Evolutionary conservation across 2,888 invertebrate genomes (phyloP), one percentile per base, ranked within the genome.

Genomic region (Microctonus brassicae): DNA sequence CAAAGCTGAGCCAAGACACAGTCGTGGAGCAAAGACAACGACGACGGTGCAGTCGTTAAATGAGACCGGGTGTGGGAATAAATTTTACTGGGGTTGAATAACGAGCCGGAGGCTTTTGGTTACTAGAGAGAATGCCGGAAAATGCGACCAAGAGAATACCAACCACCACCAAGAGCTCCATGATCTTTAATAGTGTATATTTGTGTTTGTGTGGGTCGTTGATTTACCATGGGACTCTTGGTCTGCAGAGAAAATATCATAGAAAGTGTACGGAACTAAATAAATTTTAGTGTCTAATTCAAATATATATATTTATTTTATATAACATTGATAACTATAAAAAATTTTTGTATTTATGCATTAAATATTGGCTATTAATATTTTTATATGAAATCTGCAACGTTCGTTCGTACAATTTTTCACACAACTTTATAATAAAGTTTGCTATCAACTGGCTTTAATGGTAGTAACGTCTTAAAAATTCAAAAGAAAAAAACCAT

Each of bases 51-150:
- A 71, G 55, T 67, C 71, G 71, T 71, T 71, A 71, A 71, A 67
- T 39, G 67, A 67, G 55, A 67, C 67, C 60, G 67, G 66, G 67
- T 55, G 55, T 55, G 62, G 24, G 67, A 71, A 71, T 71, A 71
- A 71, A 71, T 71, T 71, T 71, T 71, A 52, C 67, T 57, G 71
- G 60, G 60, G 55, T 22, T 71, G 71, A 71, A 55, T 67, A 71
- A 71, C 67, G 71, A 66, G 62, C 47, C 34, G 17, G 63, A 22
- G 71, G 66, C 66, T 66, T 67, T 71, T 22, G 71, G 67, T 71
- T 70, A 65, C 65, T 39, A 17, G 24, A 62, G 67, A 62, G 67
- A 62, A 67, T 71, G 60, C 39, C 22, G 20, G 60, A 47, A 29
- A 66, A 10, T 33, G 62, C 67, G 55, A 70, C 55, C 24, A 36